Evolutionary conservation across 2,113 vertebrate species (phyloP).

Genomic region (Fregata magnificens): DNA sequence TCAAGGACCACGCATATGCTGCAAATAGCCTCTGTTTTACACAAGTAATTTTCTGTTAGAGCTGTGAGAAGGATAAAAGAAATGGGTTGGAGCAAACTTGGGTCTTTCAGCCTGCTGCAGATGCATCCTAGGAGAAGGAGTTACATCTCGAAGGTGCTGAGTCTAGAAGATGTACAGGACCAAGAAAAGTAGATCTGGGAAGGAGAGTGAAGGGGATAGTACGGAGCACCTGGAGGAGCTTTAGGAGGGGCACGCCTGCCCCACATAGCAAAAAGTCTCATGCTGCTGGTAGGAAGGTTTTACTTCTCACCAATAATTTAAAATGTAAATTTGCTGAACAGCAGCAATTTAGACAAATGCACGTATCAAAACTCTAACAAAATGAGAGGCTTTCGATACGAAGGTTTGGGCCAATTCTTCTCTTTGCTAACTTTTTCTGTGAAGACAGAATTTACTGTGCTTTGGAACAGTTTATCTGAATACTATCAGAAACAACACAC

Average conservation of each 20-base stretch:
- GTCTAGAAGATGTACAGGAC: background rate
- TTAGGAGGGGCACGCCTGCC: background rate
- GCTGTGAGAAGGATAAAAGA: background rate
- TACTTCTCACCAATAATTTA: background rate
- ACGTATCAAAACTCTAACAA: background rate
- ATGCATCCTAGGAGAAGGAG: background rate
- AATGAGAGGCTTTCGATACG: background rate
- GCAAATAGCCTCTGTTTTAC: background rate
- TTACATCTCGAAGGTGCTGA: background rate
- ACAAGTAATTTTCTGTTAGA: background rate
- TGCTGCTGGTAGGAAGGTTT: background rate
- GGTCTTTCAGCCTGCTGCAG: background rate
- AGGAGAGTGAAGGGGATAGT: background rate
- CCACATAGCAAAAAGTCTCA: rapidly evolving
- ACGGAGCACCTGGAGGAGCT: background rate
- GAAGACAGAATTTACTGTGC: background rate
- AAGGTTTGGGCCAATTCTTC: background rate
- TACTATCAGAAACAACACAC: background rate
- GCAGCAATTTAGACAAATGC: background rate
- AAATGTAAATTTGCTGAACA: background rate
- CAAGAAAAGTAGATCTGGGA: background rate
- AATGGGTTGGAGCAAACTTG: background rate
- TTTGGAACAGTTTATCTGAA: background rate
- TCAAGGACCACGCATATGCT: background rate
- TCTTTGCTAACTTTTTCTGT: background rate